Evolutionary conservation across 2,888 invertebrate species (phyloP), one percentile per base, ranked within the genome.

Genomic region (Himalopsyche japonica): DNA sequence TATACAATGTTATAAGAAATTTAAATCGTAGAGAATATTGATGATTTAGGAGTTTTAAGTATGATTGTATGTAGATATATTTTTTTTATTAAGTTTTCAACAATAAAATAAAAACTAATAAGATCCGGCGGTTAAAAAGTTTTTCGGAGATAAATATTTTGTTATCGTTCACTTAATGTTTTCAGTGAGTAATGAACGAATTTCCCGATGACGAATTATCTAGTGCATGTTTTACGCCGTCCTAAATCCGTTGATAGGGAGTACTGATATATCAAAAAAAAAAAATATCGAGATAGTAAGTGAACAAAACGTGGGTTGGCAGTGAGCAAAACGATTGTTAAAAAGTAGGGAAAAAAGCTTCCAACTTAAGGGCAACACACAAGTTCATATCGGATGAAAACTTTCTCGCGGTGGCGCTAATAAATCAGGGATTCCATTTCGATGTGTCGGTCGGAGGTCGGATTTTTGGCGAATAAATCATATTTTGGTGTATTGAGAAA

Each of bases 251-350:
- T 70, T 57, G 76, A 76, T 81, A 34, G 82, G 64, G 57, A 81
- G 24, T 88, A 89, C 89, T 88, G 88, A 90, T 89, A 43, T 43
- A 89, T 88, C 88, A 24, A 57, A 20, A 89, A 89, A 76, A 89
- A 37, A 37, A 43, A 43, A 43, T 43, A 43, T 15, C 64, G 57
- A 32, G 32, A 57, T 57, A 64, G 57, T 57, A 37, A 81, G 24
- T 70, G 81, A 49, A 81, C 49, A 37, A 81, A 81, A 43, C 43
- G 76, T 43, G 27, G 81, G 70, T 43, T n/a, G 20, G 80, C 43
- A 43, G 43, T 43, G 43, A 30, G 32, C 49, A 57, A 57, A 57
- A 57, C 57, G 57, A 57, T 57, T 57, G 57, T 57, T 57, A 20
- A 20, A 20, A 57, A 57, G 20, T 57, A 15, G 57, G 57, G 57